Evolutionary conservation across 2,113 vertebrate genomes (phyloP).

Genomic region (Bos javanicus): DNA sequence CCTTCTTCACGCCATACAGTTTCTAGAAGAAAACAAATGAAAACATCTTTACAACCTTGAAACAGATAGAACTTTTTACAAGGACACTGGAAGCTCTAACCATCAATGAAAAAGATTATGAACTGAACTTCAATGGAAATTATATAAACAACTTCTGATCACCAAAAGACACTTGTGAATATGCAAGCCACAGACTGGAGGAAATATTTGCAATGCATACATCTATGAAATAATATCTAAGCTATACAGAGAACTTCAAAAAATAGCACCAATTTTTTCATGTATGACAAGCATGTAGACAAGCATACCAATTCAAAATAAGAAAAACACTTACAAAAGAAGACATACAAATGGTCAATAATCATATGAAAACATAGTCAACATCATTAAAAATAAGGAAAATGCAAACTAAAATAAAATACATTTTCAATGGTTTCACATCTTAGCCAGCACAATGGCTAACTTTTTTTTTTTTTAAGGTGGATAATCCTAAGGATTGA

Average conservation of each 20-base stretch:
- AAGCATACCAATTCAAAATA: neutral
- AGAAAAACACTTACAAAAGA: neutral
- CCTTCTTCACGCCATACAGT: neutral
- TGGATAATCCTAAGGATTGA: neutral
- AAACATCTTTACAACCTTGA: neutral
- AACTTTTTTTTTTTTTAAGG: neutral
- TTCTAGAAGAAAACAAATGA: neutral
- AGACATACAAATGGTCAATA: neutral
- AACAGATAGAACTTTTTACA: neutral
- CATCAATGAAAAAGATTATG: neutral
- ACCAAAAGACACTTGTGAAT: neutral
- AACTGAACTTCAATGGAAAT: neutral
- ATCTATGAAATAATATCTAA: neutral
- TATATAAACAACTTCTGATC: neutral
- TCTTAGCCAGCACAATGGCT: neutral
- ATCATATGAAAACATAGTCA: neutral
- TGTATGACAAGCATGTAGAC: neutral
- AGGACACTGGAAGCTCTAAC: neutral
- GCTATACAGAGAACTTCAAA: neutral
- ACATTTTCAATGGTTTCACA: neutral
- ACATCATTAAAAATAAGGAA: neutral
- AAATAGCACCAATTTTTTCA: neutral
- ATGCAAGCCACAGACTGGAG: neutral
- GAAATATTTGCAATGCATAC: neutral
- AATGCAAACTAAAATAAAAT: neutral